Evolutionary conservation across 2,113 vertebrate genomes (phyloP), one percentile per base, ranked within the genome.

Genomic region (Spea multiplicata): DNA sequence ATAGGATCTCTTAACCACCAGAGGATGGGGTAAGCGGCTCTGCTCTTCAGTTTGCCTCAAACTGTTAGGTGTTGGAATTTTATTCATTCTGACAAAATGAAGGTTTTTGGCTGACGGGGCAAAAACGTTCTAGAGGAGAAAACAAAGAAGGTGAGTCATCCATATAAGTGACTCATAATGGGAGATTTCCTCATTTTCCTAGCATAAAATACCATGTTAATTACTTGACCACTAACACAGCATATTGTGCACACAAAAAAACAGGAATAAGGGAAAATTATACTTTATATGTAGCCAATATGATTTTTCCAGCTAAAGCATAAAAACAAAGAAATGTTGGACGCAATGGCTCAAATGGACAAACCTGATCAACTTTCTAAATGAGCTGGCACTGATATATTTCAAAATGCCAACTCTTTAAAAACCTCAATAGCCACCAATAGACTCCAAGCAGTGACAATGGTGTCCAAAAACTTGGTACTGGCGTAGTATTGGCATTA

Each of bases 81-180:
- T 50, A 57, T n/a, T 73, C 30, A 44, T 57, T n/a, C 55, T 73
- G 70, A 79, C 61, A 66, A 47, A 30, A 14, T 46, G 64, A 80
- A 48, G 71, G 59, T 68, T 67, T 50, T 70, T n/a, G 44, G 71
- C 30, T 30, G 50, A 48, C 71, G 55, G 50, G 44, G 57, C 44
- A 80, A 55, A 71, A 48, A 46, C 62, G 50, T 57, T 30, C 53
- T 16, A 44, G 49, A 53, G 17, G 44, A 8, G 50, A 57, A 76
- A 76, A 66, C 45, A 67, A 53, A 30, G 5, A 9, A 64, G 13
- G 47, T 71, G 69, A 71, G 50, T 71, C 69, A 52, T 53, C 47
- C 16, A 3, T 71, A 71, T 17, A 30, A 10, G 48, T 53, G 17
- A 71, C n/a, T 71, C 69, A 71, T 53, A 52, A 71, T 71, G 16